These are phyloP conservation scores for Hassar affinis DNA, from an alignment of 2,113 vertebrate species.

Conservation along the genomic window DNA sequence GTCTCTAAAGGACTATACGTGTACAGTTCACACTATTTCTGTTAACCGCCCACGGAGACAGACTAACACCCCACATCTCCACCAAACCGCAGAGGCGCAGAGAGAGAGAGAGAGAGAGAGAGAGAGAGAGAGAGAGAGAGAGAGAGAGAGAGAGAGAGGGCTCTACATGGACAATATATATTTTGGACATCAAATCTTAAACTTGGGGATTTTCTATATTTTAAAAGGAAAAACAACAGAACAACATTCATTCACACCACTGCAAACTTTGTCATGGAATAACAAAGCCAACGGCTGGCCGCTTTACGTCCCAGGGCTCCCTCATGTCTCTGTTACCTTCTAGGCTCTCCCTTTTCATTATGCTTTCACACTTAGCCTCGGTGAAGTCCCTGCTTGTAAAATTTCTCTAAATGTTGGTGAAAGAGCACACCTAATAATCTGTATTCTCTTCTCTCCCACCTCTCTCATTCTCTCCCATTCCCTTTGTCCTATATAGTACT, in stretches of 20 bases:
- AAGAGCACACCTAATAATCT: no score
- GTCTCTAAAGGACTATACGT: conserved; percentile 27
- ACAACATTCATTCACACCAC: neutral
- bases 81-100: neutral
- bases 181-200: no score
- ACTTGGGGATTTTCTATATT: neutral
- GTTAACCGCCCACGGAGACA: conserved; percentile 13
- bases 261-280: neutral
- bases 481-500: no score
- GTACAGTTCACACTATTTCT: conserved; percentile 45
- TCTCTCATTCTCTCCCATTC: no score
- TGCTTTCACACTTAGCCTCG: no score
- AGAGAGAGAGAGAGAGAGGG: neutral
- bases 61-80: conserved; percentile 2
- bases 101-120: neutral
- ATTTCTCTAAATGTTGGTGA: no score
- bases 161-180: no score
- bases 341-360: no score
- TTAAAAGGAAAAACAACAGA: neutral
- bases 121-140: neutral
- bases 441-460: no score
- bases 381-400: no score
- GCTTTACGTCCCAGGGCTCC: no score
- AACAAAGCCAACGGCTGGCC: neutral
- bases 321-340: no score